Evolutionary conservation across 2,797 vertebrate genomes (phyloP).

Genomic region (Malurus leucopterus): DNA sequence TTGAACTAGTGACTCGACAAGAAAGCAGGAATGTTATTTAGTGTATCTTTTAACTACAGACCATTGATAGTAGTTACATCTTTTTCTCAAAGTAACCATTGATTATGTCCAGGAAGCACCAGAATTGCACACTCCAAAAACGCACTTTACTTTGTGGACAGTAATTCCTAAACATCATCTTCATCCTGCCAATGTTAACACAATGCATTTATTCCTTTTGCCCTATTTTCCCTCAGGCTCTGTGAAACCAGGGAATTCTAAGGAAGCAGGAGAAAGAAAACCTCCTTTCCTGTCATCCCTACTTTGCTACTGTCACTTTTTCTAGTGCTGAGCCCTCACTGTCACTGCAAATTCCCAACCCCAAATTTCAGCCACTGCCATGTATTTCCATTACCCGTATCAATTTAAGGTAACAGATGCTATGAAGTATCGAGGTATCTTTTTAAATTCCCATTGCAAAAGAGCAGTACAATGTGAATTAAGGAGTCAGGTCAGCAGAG

Average conservation of each 20-base stretch:
- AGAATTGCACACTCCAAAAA: fast-evolving
- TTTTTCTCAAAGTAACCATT: neutral
- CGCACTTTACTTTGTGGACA: neutral
- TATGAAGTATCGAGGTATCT: neutral
- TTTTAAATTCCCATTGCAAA: neutral
- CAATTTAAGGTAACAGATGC: neutral
- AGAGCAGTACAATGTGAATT: neutral
- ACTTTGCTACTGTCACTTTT: neutral
- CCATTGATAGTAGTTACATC: neutral
- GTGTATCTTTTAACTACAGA: neutral
- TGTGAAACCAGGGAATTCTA: neutral
- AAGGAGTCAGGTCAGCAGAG: neutral
- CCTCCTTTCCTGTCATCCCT: neutral
- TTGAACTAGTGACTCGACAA: neutral
- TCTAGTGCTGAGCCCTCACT: neutral
- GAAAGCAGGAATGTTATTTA: neutral
- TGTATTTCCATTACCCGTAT: neutral
- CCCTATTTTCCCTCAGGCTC: neutral
- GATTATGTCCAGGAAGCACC: neutral
- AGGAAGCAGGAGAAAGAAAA: neutral
- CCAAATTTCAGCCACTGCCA: neutral
- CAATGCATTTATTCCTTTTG: no score
- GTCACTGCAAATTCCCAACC: neutral
- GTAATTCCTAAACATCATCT: neutral
- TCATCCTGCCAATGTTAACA: fast-evolving